These are phyloP conservation scores for Pogonophryne albipinna DNA, from an alignment of 2,797 vertebrate genomes.

Conservation along the genomic window DNA sequence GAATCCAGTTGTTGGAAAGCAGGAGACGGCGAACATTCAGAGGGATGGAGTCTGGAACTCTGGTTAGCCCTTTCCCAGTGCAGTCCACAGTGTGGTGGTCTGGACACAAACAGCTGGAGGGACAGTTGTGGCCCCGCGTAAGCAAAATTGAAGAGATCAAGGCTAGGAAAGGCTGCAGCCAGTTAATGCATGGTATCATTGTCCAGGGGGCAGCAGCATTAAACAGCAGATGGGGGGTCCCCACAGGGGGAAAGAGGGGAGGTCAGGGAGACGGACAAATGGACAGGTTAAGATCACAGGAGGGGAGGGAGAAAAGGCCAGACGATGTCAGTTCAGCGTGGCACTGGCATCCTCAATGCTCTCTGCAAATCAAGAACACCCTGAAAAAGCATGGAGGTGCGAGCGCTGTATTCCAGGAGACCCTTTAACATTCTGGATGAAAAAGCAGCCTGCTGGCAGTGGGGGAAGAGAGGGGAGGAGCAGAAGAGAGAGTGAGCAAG, in stretches of 20 bases:
- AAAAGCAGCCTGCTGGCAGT: slow-evolving; percentile 83
- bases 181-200: slow-evolving; percentile 89
- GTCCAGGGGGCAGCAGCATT: slow-evolving; percentile 74
- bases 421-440: slow-evolving; percentile 88
- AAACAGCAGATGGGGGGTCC: slow-evolving; percentile 72
- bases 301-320: slow-evolving; percentile 52
- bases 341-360: slow-evolving; percentile 62
- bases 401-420: slow-evolving; percentile 81
- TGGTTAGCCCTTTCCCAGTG: slow-evolving; percentile 88
- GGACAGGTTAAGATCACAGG: slow-evolving; percentile 42
- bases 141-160: slow-evolving; percentile 83
- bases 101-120: slow-evolving; percentile 89
- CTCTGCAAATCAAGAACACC: slow-evolving; percentile 51
- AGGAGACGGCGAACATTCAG: slow-evolving; percentile 91
- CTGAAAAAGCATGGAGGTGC: slow-evolving; percentile 51
- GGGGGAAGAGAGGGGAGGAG: slow-evolving; percentile 78
- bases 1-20: slow-evolving; percentile 92
- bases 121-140: slow-evolving; percentile 84
- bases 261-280: slow-evolving; percentile 49
- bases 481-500: slow-evolving; percentile 51
- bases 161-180: slow-evolving; percentile 85
- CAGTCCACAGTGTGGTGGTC: slow-evolving; percentile 95
- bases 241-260: slow-evolving; percentile 63
- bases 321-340: slow-evolving; percentile 68
- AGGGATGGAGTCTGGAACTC: slow-evolving; percentile 90